These are phyloP conservation scores for Centropus bengalensis DNA, from an alignment of 2,113 vertebrate genomes.

Conservation along the genomic window DNA sequence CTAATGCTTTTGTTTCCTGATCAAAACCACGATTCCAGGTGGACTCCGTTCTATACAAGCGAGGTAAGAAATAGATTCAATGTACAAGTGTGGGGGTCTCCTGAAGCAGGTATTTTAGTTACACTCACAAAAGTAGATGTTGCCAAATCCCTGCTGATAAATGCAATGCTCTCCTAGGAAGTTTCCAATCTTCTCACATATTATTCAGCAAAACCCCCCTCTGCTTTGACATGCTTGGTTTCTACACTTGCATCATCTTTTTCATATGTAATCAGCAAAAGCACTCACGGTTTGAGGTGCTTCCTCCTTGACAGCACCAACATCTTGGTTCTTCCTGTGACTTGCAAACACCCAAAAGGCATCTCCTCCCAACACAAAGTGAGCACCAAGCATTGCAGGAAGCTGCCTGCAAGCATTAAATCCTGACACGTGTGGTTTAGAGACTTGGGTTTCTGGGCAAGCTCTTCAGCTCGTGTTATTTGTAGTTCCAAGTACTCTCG, in stretches of 20 bases:
- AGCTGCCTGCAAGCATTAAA: background rate
- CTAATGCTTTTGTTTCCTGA: background rate
- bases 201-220: background rate
- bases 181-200: background rate
- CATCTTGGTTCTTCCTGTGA: background rate
- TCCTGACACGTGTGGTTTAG: background rate
- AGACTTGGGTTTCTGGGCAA: background rate
- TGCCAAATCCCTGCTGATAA: conserved; percentile 8
- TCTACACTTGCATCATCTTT: background rate
- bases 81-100: background rate
- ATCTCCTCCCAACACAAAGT: background rate
- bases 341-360: background rate
- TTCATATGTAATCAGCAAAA: background rate
- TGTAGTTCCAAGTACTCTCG: background rate
- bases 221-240: background rate
- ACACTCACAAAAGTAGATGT: background rate
- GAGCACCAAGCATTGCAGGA: background rate
- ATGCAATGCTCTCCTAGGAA: background rate
- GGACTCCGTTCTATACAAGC: background rate
- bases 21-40: background rate
- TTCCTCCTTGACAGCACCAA: background rate
- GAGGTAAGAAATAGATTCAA: background rate
- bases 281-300: background rate
- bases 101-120: background rate
- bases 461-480: background rate